Evolutionary conservation across 2,888 invertebrate genomes (phyloP), one percentile per base, ranked within the genome.

Genomic region (Platypus cylindrus): DNA sequence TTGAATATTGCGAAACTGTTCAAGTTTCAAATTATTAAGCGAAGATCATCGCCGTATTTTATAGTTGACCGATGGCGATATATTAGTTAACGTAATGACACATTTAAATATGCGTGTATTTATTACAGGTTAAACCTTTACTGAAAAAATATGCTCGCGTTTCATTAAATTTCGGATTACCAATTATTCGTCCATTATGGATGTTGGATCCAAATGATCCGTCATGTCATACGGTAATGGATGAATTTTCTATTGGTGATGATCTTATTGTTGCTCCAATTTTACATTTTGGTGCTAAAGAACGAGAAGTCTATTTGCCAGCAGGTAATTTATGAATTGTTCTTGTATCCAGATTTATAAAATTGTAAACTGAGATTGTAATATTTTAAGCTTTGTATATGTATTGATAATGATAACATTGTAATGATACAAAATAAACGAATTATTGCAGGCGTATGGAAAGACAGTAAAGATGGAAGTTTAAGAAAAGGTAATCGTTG

Each of bases 251-350:
- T 0, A 74, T 94, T 1, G 93, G 93, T 0, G 84, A 84, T 46
- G 85, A 89, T 56, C 66, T 93, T 1, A 82, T 93, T 18, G 90
- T 93, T 0, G 93, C 93, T 0, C 93, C 93, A 0, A 74, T 93
- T 30, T 58, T 91, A 18, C 66, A 76, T 32, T 69, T 74, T 0
- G 78, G 78, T 1, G 68, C 73, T 24, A 73, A 75, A 17, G 73
- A 77, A 44, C 67, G 81, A 43, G 90, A 82, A 65, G 82, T 94
- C 37, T 44, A 44, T 27, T 17, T 44, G 11, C 44, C 44, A 5
- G 41, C 41, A 37, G 44, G 44, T 44, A 39, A 20, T 20, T 20
- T 20, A n/a, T n/a, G n/a, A n/a, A n/a, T n/a, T n/a, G n/a, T n/a
- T n/a, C n/a, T n/a, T n/a, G n/a, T n/a, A n/a, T n/a, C n/a, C n/a